A percentile compares a stretch with the other conserved stretches of the same genome.
Conservation (phyloP, 1,140 invertebrate genomes). For the Drosophila eugracilis region DNA sequence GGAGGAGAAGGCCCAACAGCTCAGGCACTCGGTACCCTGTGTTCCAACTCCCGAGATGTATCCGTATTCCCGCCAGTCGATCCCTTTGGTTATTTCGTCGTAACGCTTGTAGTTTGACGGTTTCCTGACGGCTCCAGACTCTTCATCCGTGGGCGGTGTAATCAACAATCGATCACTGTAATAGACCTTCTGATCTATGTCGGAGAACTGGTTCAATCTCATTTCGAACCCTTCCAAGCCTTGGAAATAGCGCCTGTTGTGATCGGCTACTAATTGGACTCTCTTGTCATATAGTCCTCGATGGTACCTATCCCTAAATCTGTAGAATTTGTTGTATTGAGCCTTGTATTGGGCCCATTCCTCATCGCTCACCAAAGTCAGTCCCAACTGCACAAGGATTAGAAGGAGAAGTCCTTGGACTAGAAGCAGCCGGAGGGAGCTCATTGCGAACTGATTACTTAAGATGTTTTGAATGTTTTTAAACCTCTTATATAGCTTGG, state of each 20-base stretch:
- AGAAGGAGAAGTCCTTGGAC: background rate
- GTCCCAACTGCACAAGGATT: background rate
- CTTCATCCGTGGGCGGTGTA: background rate
- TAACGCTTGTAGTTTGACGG: slow-evolving; percentile 11
- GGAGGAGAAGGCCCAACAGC: slow-evolving; percentile 96
- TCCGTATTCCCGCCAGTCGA: slow-evolving; percentile 22
- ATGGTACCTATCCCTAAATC: background rate
- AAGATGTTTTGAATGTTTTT: too few relatives aligned
- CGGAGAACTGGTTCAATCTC: slow-evolving; percentile 37
- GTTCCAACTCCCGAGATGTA: slow-evolving; percentile 84
- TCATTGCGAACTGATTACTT: slow-evolving; percentile 1
- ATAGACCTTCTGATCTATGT: background rate
- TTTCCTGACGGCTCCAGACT: background rate
- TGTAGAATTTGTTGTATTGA: background rate
- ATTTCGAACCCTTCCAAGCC: slow-evolving; percentile 4
- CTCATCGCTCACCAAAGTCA: too few relatives aligned
- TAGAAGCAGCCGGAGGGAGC: background rate
- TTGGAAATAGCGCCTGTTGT: slow-evolving; percentile 7
- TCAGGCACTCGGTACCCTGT: slow-evolving; percentile 92
- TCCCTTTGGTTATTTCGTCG: background rate
- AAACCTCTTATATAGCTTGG: background rate
- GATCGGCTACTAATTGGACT: background rate
- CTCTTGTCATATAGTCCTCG: background rate
- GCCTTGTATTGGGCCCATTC: slow-evolving; percentile 21
- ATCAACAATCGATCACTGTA: background rate